Conservation (phyloP, 1,140 invertebrate genomes). For the Solenopsis fugax region DNA sequence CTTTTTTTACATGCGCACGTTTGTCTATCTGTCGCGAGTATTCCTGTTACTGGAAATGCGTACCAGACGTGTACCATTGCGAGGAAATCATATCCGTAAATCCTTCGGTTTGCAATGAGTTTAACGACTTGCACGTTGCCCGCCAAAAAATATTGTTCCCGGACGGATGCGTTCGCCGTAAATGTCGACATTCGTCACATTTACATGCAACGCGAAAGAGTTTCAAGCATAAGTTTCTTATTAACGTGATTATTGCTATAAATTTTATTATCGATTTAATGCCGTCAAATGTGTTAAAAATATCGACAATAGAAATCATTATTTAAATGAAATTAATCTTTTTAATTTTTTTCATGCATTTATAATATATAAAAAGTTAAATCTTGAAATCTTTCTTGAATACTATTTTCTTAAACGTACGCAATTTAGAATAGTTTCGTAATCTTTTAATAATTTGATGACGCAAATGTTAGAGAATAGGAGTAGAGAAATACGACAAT, state of each 20-base stretch:
- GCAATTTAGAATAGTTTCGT: too few species aligned
- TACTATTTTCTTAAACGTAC: not conserved
- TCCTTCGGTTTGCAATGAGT: conserved; percentile 60
- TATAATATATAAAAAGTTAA: not conserved
- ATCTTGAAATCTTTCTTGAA: not conserved
- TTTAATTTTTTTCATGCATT: not conserved
- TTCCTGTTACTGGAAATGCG: conserved; percentile 32
- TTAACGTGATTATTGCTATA: conserved; percentile 18
- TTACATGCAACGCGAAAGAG: not conserved
- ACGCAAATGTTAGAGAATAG: not conserved
- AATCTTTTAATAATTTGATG: not conserved
- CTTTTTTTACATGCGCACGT: not conserved
- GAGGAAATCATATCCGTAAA: conserved; percentile 56
- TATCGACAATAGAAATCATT: not conserved
- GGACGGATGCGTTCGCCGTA: not conserved
- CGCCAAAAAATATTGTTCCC: conserved; percentile 38
- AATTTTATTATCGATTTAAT: not conserved
- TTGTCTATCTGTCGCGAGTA: conserved; percentile 42
- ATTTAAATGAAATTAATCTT: conserved; percentile 22
- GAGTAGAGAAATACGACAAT: not conserved
- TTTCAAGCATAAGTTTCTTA: not conserved
- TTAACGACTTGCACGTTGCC: conserved; percentile 51
- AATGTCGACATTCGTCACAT: conserved; percentile 48
- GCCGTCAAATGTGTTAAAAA: not conserved
- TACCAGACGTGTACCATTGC: conserved; percentile 44